Conservation (phyloP, 1,140 invertebrate species). For the Ceratoteleas bidentatus region DNA sequence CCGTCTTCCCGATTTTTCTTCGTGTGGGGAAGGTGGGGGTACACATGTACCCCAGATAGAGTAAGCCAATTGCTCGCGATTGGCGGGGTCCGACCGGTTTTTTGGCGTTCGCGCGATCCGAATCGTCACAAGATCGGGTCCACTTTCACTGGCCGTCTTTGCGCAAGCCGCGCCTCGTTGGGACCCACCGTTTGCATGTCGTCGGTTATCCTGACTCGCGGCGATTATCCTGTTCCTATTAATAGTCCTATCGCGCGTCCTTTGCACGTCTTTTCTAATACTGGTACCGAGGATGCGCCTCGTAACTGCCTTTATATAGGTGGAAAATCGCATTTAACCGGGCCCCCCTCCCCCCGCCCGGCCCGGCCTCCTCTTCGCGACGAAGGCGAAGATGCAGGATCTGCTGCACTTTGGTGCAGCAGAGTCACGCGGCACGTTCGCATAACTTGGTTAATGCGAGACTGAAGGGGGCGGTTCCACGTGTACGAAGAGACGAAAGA, state of each 20-base stretch:
- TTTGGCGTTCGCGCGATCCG: constrained; percentile 11
- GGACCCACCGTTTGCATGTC: constrained; percentile 39
- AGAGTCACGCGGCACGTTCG: constrained; percentile 46
- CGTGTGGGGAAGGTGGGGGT: no score
- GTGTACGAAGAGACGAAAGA: no score
- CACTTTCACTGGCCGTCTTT: constrained; percentile 75
- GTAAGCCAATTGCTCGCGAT: constrained; percentile 7
- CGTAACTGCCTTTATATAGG: constrained; percentile 77
- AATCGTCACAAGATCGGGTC: constrained; percentile 73
- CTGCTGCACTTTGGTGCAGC: constrained; percentile 60
- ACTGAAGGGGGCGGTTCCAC: constrained; percentile 22
- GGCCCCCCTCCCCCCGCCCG: constrained; percentile 66
- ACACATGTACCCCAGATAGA: no score
- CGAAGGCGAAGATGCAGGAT: constrained; percentile 61
- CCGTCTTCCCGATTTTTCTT: no score
- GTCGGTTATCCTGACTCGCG: constrained; percentile 1
- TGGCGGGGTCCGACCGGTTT: constrained; percentile 14
- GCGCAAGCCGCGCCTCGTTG: constrained; percentile 62
- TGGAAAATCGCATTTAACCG: constrained; percentile 73
- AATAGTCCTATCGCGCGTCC: constrained; percentile 44
- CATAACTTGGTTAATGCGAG: constrained; percentile 39
- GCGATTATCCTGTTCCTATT: constrained; percentile 34
- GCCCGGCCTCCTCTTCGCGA: constrained; percentile 30
- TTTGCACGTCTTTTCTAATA: constrained; percentile 70
- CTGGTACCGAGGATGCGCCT: constrained; percentile 70